Percentiles rank a stretch among this genome's conserved stretches.
Evolutionary conservation across 2,888 invertebrate genomes (phyloP).

Genomic region (Campoplex nolae): DNA sequence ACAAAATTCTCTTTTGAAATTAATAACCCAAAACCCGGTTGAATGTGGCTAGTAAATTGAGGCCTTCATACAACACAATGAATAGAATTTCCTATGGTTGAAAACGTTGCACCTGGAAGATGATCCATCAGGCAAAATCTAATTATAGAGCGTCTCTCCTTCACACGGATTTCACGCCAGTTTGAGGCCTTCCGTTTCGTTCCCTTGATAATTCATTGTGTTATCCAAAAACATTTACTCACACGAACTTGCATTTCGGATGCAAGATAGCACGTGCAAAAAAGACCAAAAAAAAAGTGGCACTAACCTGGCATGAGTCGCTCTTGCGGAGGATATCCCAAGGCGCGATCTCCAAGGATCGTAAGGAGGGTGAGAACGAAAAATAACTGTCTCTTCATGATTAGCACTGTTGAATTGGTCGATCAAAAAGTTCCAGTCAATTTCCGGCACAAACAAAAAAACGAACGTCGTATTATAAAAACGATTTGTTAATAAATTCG

Average conservation of each 20-base stretch:
- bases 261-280: slow-evolving; percentile 9
- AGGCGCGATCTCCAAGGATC: slow-evolving; percentile 75
- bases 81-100: slow-evolving; percentile 8
- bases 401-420: slow-evolving; percentile 64
- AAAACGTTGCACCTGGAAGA: slow-evolving; percentile 59
- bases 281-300: slow-evolving; percentile 24
- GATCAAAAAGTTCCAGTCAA: slow-evolving; percentile 23
- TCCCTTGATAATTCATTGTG: background rate
- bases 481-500: slow-evolving; percentile 1
- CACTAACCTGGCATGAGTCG: slow-evolving; percentile 80
- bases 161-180: slow-evolving; percentile 24
- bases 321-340: slow-evolving; percentile 82
- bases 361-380: slow-evolving; percentile 72
- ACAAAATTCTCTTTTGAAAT: slow-evolving; percentile 17
- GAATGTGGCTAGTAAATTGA: background rate
- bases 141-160: background rate
- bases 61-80: background rate
- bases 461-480: slow-evolving; percentile 43
- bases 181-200: background rate
- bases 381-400: slow-evolving; percentile 69
- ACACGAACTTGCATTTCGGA: background rate
- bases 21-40: slow-evolving; percentile 49
- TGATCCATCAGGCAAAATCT: slow-evolving; percentile 49
- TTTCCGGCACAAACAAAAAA: slow-evolving; percentile 42
- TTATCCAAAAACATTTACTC: background rate